A percentile compares a stretch with the other conserved stretches of the same genome.
Evolutionary conservation across 2,888 invertebrate genomes (phyloP).

Genomic region (Gari tellinella): DNA sequence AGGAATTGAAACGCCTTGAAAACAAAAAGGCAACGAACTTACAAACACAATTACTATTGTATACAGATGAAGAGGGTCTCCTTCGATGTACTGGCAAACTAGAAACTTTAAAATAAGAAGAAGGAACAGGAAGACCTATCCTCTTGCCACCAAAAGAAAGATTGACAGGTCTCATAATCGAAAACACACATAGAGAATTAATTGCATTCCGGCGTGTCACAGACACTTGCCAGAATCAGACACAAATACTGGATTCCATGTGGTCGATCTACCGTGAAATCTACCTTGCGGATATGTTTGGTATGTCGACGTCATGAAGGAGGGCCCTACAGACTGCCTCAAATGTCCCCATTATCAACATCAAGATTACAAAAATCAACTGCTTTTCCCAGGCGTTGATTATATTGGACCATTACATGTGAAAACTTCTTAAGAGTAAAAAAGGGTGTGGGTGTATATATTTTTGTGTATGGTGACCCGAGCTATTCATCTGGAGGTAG

Average conservation of each 20-base stretch:
- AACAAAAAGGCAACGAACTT: conserved; percentile 22
- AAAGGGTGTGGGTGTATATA: conserved; percentile 28
- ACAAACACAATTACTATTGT: conserved; percentile 17
- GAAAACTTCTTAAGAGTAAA: conserved; percentile 1
- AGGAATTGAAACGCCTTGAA: conserved; percentile 7
- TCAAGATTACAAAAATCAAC: conserved; percentile 16
- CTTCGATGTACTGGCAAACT: conserved; percentile 17
- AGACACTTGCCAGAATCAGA: conserved; percentile 15
- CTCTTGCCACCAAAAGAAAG: conserved; percentile 16
- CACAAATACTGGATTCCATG: conserved; percentile 28
- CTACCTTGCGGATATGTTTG: conserved; percentile 11
- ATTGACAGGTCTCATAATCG: conserved; percentile 17
- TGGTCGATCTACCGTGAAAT: conserved; percentile 18
- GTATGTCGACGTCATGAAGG: conserved; percentile 29
- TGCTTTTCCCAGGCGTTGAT: conserved; percentile 25
- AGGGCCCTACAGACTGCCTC: conserved; percentile 27
- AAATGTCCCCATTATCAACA: conserved; percentile 29
- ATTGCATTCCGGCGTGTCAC: conserved; percentile 25
- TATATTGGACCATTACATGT: conserved; percentile 24
- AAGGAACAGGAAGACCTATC: conserved; percentile 18
- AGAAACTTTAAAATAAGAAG: conserved; percentile 19
- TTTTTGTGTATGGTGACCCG: conserved; percentile 29
- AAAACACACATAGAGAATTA: conserved; percentile 25
- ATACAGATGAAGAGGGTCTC: conserved; percentile 1
- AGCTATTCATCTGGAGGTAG: conserved; percentile 25